A percentile compares a stretch with the other conserved stretches of the same genome.
These are phyloP conservation scores for Semotilus atromaculatus DNA, from an alignment of 2,797 vertebrate genomes.

Conservation along the genomic window DNA sequence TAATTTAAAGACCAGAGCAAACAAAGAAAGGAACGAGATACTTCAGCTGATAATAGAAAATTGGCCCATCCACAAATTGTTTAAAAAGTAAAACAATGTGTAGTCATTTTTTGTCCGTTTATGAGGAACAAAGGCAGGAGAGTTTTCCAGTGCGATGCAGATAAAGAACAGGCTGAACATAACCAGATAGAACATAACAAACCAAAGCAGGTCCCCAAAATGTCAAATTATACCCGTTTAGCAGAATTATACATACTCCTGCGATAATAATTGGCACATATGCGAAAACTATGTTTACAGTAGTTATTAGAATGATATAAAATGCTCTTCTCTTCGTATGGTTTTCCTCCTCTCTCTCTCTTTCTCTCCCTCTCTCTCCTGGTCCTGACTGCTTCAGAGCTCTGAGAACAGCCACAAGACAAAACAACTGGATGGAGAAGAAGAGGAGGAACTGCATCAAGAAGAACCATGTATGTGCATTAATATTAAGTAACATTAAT, in stretches of 20 bases:
- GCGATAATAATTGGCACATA: not conserved
- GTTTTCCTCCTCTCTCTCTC: not conserved
- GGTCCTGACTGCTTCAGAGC: constrained; percentile 9
- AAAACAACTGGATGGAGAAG: not conserved
- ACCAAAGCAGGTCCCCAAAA: not conserved
- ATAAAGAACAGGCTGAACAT: constrained; percentile 29
- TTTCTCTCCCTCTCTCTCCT: not conserved
- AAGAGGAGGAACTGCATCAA: not conserved
- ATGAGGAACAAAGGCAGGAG: not conserved
- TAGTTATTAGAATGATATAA: not conserved
- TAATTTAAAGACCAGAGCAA: not conserved
- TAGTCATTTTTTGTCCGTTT: not conserved
- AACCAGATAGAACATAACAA: not conserved
- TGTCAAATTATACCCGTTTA: fast-evolving
- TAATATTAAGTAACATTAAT: not conserved
- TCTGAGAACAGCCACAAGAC: not conserved
- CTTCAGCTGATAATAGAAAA: not conserved
- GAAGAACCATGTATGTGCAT: not conserved
- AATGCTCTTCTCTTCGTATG: not conserved
- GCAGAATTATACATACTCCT: not conserved
- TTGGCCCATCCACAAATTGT: not conserved
- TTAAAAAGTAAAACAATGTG: not conserved
- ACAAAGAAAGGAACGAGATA: not conserved
- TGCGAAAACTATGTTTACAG: not conserved
- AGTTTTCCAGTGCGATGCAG: constrained; percentile 3